A percentile compares a stretch with the other conserved stretches of the same genome.
Conservation (phyloP, 2,888 invertebrate genomes). For the Cryptus viduatorius region DNA sequence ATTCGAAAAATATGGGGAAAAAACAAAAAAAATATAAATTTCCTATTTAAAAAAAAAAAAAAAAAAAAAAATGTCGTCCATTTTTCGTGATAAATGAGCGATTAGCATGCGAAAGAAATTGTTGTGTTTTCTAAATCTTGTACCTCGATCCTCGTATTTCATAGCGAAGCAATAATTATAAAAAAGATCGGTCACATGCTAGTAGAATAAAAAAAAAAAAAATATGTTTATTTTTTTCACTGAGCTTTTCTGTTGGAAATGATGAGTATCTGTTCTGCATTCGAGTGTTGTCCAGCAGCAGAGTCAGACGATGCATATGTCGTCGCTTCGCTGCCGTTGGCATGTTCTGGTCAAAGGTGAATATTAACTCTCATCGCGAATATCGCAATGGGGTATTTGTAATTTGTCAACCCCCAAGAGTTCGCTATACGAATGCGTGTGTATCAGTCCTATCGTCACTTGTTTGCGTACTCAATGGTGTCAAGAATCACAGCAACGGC, state of each 20-base stretch:
- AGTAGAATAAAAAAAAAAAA: constrained; percentile 18
- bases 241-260: neutral
- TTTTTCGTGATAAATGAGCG: no score
- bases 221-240: constrained; percentile 41
- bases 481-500: constrained; percentile 17
- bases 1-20: neutral
- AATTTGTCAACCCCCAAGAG: constrained; percentile 48
- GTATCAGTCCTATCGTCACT: constrained; percentile 12
- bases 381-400: constrained; percentile 29
- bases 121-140: neutral
- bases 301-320: neutral
- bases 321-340: neutral
- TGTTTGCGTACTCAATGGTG: constrained; percentile 23
- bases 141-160: neutral
- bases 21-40: neutral
- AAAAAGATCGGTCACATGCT: neutral
- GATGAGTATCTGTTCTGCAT: constrained; percentile 46
- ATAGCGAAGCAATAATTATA: constrained; percentile 23
- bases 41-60: neutral
- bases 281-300: constrained; percentile 12
- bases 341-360: constrained; percentile 50
- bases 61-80: no score
- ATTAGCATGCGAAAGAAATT: neutral
- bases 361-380: constrained; percentile 43
- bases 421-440: neutral